Conservation (phyloP, 2,113 vertebrate genomes). For the Catharus minimus region DNA sequence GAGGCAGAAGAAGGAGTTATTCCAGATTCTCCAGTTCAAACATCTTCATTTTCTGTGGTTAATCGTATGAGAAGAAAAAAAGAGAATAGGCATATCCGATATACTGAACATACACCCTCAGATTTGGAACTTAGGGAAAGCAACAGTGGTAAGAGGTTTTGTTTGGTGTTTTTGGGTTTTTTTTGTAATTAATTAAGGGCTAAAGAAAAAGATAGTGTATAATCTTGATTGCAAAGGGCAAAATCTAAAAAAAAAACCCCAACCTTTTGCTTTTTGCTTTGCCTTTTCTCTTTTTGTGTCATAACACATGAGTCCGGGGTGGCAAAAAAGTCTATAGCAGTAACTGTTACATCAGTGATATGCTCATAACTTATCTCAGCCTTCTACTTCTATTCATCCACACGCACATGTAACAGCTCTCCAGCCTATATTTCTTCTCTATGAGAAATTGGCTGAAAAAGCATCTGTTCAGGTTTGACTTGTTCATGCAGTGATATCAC, state of each 20-base stretch:
- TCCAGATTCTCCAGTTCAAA: constrained; percentile 85
- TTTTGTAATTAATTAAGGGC: background rate
- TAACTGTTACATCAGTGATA: background rate
- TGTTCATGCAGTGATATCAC: constrained; percentile 7
- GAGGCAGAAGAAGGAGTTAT: constrained; percentile 84
- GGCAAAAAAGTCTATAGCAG: background rate
- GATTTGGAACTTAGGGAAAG: constrained; percentile 35
- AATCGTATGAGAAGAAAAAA: constrained; percentile 85
- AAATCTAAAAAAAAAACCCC: background rate
- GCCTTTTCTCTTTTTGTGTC: background rate
- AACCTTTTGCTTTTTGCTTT: accelerated
- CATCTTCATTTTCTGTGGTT: constrained; percentile 76
- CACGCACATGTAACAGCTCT: background rate
- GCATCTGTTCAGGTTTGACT: background rate
- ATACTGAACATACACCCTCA: constrained; percentile 74
- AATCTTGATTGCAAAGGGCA: background rate
- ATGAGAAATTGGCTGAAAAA: background rate
- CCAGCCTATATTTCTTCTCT: background rate
- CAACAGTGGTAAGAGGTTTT: constrained; percentile 52
- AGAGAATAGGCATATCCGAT: constrained; percentile 78
- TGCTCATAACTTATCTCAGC: background rate
- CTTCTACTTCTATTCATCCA: background rate
- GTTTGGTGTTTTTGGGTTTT: background rate
- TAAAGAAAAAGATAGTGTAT: background rate
- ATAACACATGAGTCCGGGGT: accelerated